phyloP scores from a whole-genome alignment of 2,797 vertebrate genomes.

The Pantherophis alleghaniensis region DNA sequence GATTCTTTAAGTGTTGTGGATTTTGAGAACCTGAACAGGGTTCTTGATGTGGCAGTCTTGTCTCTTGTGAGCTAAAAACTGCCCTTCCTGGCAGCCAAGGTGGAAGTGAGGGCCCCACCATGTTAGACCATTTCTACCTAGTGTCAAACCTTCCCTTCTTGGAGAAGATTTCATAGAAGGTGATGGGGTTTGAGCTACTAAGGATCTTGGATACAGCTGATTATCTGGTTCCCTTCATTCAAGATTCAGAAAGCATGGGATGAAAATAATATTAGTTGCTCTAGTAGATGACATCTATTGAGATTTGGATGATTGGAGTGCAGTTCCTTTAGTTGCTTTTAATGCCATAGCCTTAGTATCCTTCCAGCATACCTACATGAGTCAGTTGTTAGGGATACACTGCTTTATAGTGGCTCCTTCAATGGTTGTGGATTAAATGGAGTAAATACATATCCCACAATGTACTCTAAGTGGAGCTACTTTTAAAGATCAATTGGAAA shows the following conservation, averaged over 20 bases:
- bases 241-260: background rate
- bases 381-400: too few relatives aligned
- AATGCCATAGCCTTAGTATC: too few relatives aligned
- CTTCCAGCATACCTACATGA: too few relatives aligned
- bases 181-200: background rate
- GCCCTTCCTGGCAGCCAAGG: background rate
- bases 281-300: background rate
- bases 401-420: background rate
- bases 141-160: background rate
- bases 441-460: background rate
- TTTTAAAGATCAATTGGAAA: background rate
- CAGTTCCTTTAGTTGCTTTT: too few relatives aligned
- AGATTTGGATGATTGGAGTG: too few relatives aligned
- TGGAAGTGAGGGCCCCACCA: background rate
- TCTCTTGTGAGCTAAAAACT: background rate
- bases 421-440: background rate
- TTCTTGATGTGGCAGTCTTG: background rate
- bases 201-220: background rate
- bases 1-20: background rate
- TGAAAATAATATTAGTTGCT: background rate
- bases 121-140: background rate
- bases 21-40: background rate
- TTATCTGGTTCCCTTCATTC: background rate
- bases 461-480: background rate
- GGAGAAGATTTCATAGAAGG: background rate